Base-by-base conservation (phyloP, 2,797 vertebrate genomes). In the Centroberyx gerrardi region DNA sequence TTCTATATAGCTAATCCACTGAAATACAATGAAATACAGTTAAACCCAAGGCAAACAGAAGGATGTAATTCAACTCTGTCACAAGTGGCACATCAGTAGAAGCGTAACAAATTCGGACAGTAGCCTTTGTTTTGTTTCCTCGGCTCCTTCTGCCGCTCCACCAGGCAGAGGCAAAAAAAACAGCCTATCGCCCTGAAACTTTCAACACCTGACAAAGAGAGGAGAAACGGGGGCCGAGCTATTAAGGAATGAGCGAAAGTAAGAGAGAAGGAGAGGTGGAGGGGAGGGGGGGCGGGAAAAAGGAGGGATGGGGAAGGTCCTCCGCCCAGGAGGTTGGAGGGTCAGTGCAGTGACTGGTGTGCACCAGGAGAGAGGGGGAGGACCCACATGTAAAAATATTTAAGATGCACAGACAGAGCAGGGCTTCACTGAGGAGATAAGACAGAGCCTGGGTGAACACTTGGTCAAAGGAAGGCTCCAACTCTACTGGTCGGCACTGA, bases 361-460 rank as follows among this genome's bases (percentile, higher is more conserved):
- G 80, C 75, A 52, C 75, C 46, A 4, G 76, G 72, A 80, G 73
- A 75, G 82, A 95, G 72, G 95, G 95, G 95, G 94, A 95, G 96
- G 96, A 95, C 93, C 92, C 94, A 95, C 58, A 90, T 88, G 92
- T 89, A 94, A 93, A 88, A 86, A 93, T 97, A 99, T 97, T 97
- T 98, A 99, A 98, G 96, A 96, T 96, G 96, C 93, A 90, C 87
- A 90, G 87, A 59, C 88, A 81, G 84, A 91, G 90, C 59, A 88
- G 88, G 81, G 72, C 93, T 90, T 78, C 72, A 89, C 83, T 88
- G 86, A 90, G 81, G 86, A 90, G 87, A 88, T 74, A 86, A 76
- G 73, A 76, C 71, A 86, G 81, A 91, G 79, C 66, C 62, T 68
- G 61, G 31, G 73, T 71, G 70, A 86, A 90, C 81, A 27, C 44